phyloP scores from a whole-genome alignment of 2,113 vertebrate genomes.

The Dicentrarchus labrax region DNA sequence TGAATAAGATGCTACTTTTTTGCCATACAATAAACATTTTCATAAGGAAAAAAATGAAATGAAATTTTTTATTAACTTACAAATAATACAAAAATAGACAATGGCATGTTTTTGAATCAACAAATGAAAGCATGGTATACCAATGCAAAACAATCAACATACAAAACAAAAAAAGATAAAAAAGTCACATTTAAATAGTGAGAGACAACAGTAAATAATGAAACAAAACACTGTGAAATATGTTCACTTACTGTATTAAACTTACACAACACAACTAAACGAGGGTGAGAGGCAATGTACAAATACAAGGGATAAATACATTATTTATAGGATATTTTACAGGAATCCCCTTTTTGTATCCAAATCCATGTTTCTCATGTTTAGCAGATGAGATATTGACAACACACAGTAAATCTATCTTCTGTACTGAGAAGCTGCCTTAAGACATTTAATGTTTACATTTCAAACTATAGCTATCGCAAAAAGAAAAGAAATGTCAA shows the following conservation, averaged over 20 bases:
- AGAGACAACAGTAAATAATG: conserved; percentile 90
- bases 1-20: conserved; percentile 97
- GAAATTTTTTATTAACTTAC: conserved; percentile 92
- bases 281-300: conserved; percentile 90
- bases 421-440: conserved; percentile 91
- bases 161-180: conserved; percentile 86
- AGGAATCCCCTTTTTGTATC: conserved; percentile 87
- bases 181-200: conserved; percentile 95
- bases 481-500: conserved; percentile 87
- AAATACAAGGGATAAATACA: conserved; percentile 99
- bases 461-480: conserved; percentile 94
- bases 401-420: conserved; percentile 89
- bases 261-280: conserved; percentile 95
- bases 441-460: conserved; percentile 98
- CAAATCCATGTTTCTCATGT: conserved; percentile 81
- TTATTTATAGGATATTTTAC: conserved; percentile 99
- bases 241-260: conserved; percentile 90
- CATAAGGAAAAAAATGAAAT: conserved; percentile 71
- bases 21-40: conserved; percentile 93
- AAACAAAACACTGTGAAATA: conserved; percentile 90
- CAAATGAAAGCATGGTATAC: conserved; percentile 91
- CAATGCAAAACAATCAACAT: conserved; percentile 85
- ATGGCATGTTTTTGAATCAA: conserved; percentile 90
- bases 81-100: conserved; percentile 99
- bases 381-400: conserved; percentile 92